phyloP scores from a whole-genome alignment of 37 sponge, comb jelly and placozoan genomes.

The Halichondria panicea region DNA sequence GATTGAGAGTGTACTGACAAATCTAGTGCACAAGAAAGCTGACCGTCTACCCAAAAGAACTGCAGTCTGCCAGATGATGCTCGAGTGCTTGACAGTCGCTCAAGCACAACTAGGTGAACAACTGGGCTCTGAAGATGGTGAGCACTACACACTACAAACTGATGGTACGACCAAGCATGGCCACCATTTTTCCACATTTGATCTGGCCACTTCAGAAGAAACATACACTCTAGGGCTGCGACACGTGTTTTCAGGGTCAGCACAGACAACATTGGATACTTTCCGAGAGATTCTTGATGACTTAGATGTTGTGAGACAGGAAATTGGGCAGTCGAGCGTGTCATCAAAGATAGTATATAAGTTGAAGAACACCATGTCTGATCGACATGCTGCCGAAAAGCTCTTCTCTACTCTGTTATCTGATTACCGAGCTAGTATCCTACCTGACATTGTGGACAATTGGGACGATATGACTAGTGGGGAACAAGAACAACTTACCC shows the following conservation, averaged over 20 bases:
- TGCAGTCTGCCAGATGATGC: too few species aligned
- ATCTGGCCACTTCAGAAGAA: too few species aligned
- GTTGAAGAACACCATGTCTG: constrained; percentile 65
- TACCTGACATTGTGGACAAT: constrained; percentile 18
- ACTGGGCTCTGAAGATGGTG: too few species aligned
- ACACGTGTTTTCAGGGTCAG: constrained; percentile 55
- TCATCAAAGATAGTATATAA: constrained; percentile 17
- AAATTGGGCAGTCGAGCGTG: not conserved
- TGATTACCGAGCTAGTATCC: constrained; percentile 12
- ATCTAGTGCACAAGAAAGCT: too few species aligned
- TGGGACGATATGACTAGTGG: constrained; percentile 4
- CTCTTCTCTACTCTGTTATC: constrained; percentile 6
- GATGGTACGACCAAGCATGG: constrained; percentile 6
- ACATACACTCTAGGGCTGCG: too few species aligned
- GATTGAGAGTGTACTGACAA: too few species aligned
- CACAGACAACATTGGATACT: constrained; percentile 28
- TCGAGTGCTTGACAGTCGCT: too few species aligned
- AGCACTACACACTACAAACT: not conserved
- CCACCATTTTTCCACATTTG: too few species aligned
- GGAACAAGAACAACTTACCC: not conserved
- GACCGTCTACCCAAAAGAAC: too few species aligned
- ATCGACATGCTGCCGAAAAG: constrained; percentile 51
- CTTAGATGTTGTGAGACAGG: constrained; percentile 11
- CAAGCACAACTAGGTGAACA: too few species aligned
- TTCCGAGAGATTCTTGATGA: constrained; percentile 41